Percentiles rank a stretch among this genome's conserved stretches.
Evolutionary conservation across 2,113 vertebrate species (phyloP).

Genomic region (Neotragus pygmaeus): DNA sequence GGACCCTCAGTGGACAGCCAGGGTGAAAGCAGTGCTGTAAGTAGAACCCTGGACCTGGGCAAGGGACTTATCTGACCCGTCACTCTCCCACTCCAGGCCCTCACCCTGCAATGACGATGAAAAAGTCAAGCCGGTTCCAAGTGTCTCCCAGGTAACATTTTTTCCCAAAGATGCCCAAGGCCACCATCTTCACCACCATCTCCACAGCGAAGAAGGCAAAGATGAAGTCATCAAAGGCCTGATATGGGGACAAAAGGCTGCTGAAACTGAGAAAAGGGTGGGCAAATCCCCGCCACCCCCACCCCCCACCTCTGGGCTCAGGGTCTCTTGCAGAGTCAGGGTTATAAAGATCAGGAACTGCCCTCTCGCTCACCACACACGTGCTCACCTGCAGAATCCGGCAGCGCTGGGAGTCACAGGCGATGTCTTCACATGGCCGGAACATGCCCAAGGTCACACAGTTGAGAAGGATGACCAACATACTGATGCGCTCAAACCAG

Average conservation of each 20-base stretch:
- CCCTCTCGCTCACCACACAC: not conserved
- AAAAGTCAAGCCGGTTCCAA: slow-evolving; percentile 98
- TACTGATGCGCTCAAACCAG: slow-evolving; percentile 98
- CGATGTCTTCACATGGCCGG: slow-evolving; percentile 95
- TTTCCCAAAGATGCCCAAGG: slow-evolving; percentile 97
- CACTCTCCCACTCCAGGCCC: not conserved
- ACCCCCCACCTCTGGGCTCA: not conserved
- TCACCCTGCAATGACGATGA: slow-evolving; percentile 98
- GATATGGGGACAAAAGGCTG: not conserved
- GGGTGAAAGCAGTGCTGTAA: not conserved
- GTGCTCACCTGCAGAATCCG: slow-evolving; percentile 92
- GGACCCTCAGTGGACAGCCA: not conserved
- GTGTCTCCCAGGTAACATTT: slow-evolving; percentile 99
- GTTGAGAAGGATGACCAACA: slow-evolving; percentile 99
- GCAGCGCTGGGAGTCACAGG: slow-evolving; percentile 93
- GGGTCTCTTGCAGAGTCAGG: not conserved
- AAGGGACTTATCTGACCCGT: not conserved
- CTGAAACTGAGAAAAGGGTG: not conserved
- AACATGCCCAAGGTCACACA: slow-evolving; percentile 99
- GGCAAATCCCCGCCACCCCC: not conserved
- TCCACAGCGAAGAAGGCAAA: slow-evolving; percentile 99
- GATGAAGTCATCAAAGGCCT: slow-evolving; percentile 99
- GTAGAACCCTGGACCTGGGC: not conserved
- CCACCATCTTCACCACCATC: slow-evolving; percentile 99
- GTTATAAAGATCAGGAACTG: not conserved